A percentile compares a stretch with the other conserved stretches of the same genome.
Evolutionary conservation across 1,140 invertebrate species (phyloP).

Genomic region (Argopecten irradians): DNA sequence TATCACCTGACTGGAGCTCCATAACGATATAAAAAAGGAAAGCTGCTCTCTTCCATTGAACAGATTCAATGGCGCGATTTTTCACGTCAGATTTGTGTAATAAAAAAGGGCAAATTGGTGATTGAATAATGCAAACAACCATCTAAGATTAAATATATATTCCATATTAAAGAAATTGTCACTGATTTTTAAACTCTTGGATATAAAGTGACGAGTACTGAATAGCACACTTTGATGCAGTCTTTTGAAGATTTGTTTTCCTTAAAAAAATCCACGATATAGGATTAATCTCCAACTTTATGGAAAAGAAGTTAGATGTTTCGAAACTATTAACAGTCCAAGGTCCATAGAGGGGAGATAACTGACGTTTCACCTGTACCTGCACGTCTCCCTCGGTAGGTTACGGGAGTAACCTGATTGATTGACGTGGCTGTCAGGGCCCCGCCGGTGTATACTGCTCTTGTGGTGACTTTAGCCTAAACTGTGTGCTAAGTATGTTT

Average conservation of each 20-base stretch:
- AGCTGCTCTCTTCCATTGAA: not conserved
- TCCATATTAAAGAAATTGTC: too few relatives aligned
- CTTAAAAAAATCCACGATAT: too few relatives aligned
- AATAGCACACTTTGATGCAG: too few relatives aligned
- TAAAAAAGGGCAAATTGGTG: not conserved
- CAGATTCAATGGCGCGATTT: not conserved
- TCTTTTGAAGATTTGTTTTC: too few relatives aligned
- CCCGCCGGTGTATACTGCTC: not conserved
- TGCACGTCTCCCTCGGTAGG: not conserved
- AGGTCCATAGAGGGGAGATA: not conserved
- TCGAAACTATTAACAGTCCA: too few relatives aligned
- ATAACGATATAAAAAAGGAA: not conserved
- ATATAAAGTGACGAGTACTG: too few relatives aligned
- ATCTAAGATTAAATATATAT: too few relatives aligned
- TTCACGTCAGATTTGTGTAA: not conserved
- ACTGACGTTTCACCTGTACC: not conserved
- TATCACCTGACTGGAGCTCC: not conserved
- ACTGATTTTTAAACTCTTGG: too few relatives aligned
- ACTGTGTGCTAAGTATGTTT: slow-evolving; percentile 21
- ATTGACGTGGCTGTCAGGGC: not conserved
- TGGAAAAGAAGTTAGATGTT: too few relatives aligned
- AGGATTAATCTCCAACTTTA: too few relatives aligned
- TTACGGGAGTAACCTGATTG: not conserved
- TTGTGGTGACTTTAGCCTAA: not conserved
- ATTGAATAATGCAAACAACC: not conserved